A percentile compares a stretch with the other conserved stretches of the same genome.
phyloP scores from a whole-genome alignment of 23 tunicate species.

The Trididemnum miniatum region DNA sequence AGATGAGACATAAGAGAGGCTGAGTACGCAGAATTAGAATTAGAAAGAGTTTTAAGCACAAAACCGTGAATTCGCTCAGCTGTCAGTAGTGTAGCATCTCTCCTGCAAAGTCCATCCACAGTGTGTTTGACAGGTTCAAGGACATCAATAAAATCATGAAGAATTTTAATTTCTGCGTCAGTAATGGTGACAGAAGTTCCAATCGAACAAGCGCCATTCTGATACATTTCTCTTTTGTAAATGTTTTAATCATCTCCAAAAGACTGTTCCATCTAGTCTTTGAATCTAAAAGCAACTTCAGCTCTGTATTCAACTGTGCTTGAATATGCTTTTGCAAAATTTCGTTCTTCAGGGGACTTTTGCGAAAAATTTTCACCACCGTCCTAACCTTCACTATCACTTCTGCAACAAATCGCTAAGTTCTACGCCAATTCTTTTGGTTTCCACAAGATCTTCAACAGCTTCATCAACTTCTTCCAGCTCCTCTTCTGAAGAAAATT shows the following conservation, averaged over 20 bases:
- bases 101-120: constrained; percentile 51
- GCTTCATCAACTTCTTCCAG: constrained; percentile 53
- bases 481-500: constrained; percentile 54
- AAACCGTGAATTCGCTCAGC: constrained; percentile 54
- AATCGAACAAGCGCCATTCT: constrained; percentile 49
- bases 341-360: constrained; percentile 57
- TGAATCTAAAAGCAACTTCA: constrained; percentile 56
- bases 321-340: constrained; percentile 65
- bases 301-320: constrained; percentile 54
- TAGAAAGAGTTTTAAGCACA: constrained; percentile 41
- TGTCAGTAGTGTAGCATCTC: constrained; percentile 39
- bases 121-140: constrained; percentile 38
- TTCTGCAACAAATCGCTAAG: constrained; percentile 60
- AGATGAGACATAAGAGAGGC: constrained; percentile 37
- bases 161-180: constrained; percentile 38
- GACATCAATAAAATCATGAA: constrained; percentile 36
- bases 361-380: constrained; percentile 49
- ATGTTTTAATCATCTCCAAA: constrained; percentile 51
- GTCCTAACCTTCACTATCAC: constrained; percentile 55
- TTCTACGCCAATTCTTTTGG: constrained; percentile 31
- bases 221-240: constrained; percentile 45
- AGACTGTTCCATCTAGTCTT: constrained; percentile 65
- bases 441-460: constrained; percentile 46
- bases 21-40: constrained; percentile 42
- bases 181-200: constrained; percentile 46